Evolutionary conservation across 2,888 invertebrate species (phyloP), one percentile per base, ranked within the genome.

Genomic region (Xylocampa areola): DNA sequence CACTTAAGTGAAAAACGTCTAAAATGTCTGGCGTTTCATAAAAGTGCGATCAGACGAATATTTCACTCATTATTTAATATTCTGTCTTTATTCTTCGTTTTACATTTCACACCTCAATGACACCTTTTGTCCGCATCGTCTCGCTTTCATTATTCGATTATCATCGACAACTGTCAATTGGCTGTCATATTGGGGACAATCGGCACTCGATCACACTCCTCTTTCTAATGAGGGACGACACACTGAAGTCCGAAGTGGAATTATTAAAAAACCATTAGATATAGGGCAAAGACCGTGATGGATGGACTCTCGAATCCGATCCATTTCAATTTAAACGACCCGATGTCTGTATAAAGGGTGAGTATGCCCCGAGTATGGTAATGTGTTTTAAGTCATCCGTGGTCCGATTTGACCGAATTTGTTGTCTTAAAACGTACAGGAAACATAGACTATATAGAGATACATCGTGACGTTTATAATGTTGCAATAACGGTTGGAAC

Each of bases 181-280:
- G 73, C 85, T 90, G 91, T 93, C 93, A 92, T 88, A 91, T 88
- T 86, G 75, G 69, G 81, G 68, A 88, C 88, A 90, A 89, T 88
- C 80, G 80, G 55, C 81, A 80, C 89, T 89, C 86, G 83, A 90
- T 89, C 87, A 84, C 83, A 80, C 84, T 84, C 80, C 76, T 78
- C 77, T 77, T 81, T 84, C 84, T 90, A 88, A 90, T 90, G 86
- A 88, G 78, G 82, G 83, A 77, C 72, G 81, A 77, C 84, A 79
- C 81, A 69, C 49, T 64, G 48, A 80, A 81, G 83, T 83, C 81
- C 84, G 74, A 84, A 86, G 84, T 83, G 84, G 89, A 90, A 90
- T 91, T 92, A 92, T 94, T 92, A 93, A 93, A 93, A 94, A 93
- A 92, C 85, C 92, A 92, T 93, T 92, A 92, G 88, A 92, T 85